These are phyloP conservation scores for Varecia variegata DNA, from an alignment of 2,797 vertebrate genomes.

Conservation along the genomic window DNA sequence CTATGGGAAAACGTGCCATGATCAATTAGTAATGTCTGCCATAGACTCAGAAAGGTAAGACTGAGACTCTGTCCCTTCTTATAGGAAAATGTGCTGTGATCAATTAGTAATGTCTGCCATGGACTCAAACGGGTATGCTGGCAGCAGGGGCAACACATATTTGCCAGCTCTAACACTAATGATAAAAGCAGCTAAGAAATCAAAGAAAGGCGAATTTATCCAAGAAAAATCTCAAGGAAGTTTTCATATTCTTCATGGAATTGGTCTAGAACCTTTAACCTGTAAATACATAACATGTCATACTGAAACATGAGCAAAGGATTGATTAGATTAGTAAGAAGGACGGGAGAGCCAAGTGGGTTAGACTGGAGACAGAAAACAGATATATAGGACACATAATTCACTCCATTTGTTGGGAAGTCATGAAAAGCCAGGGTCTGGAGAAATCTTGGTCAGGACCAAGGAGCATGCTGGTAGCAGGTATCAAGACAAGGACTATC, in stretches of 20 bases:
- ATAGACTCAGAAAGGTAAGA: background rate
- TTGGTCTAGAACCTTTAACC: background rate
- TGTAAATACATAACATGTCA: background rate
- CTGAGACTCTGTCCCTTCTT: background rate
- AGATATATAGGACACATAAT: background rate
- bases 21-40: background rate
- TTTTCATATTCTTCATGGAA: conserved; percentile 8
- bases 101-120: background rate
- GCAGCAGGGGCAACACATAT: too few species aligned
- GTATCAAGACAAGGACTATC: background rate
- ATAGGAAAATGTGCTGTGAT: background rate
- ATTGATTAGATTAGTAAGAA: background rate
- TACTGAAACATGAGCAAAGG: background rate
- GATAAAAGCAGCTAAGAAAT: background rate
- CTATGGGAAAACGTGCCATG: background rate
- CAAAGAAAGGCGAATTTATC: background rate
- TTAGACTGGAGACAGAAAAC: background rate
- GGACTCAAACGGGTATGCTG: background rate
- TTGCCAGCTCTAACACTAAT: background rate
- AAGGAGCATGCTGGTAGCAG: background rate
- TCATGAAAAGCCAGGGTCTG: background rate
- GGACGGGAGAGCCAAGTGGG: background rate
- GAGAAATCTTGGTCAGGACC: background rate
- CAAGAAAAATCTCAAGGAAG: background rate
- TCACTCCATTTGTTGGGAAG: background rate